A percentile compares a stretch with the other conserved stretches of the same genome.
Conservation (phyloP, 2,113 vertebrate genomes). For the Epinephelus cyanopodus region DNA sequence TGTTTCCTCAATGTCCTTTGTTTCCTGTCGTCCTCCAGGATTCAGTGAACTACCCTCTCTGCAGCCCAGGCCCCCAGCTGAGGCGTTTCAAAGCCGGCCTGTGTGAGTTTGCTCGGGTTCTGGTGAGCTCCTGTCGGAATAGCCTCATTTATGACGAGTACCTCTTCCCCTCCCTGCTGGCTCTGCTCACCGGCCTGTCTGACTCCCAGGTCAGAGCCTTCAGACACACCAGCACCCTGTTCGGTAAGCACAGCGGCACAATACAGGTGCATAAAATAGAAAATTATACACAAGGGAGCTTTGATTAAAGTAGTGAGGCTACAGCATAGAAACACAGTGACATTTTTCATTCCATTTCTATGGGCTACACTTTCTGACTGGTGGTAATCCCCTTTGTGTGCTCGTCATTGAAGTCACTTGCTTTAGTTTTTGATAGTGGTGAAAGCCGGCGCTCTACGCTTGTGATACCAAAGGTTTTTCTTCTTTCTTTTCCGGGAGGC, state of each 20-base stretch:
- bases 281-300: too few species aligned
- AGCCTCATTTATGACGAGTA: constrained; percentile 88
- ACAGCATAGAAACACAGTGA: too few species aligned
- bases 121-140: constrained; percentile 86
- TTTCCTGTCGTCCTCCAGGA: constrained; percentile 77
- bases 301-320: background rate
- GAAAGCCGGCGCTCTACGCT: background rate
- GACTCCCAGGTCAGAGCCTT: constrained; percentile 94
- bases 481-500: background rate
- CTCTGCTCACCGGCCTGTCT: constrained; percentile 89
- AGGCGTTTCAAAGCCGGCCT: constrained; percentile 85
- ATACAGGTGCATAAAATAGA: background rate
- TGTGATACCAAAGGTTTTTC: background rate
- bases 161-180: constrained; percentile 86
- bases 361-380: background rate
- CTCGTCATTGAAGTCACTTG: background rate
- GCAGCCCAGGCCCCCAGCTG: constrained; percentile 77
- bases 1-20: background rate
- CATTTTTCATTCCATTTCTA: too few species aligned
- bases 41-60: constrained; percentile 87
- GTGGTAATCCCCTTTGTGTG: background rate
- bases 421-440: background rate
- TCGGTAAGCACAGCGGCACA: constrained; percentile 81
- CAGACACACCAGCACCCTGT: constrained; percentile 91
- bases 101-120: constrained; percentile 83